Conservation (phyloP, 2,888 invertebrate species). For the Tenthredo livida region DNA sequence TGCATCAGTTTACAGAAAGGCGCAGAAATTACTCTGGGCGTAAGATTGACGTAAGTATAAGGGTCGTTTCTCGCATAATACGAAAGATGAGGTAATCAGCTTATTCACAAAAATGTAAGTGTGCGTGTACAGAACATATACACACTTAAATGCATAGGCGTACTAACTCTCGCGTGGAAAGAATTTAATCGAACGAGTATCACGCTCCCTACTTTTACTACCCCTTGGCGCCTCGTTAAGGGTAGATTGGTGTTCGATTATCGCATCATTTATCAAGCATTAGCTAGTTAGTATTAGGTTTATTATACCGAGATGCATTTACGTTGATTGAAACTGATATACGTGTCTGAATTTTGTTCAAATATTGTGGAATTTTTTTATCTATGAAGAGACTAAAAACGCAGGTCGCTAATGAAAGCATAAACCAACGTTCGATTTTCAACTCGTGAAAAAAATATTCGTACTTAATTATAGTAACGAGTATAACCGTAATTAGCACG, state of each 20-base stretch:
- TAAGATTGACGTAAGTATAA: not conserved
- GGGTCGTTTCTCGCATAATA: not conserved
- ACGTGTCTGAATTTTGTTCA: not conserved
- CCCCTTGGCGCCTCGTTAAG: slow-evolving; percentile 48
- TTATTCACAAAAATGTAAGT: slow-evolving; percentile 17
- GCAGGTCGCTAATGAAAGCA: not conserved
- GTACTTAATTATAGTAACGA: slow-evolving; percentile 20
- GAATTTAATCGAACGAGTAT: slow-evolving; percentile 43
- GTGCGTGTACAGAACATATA: not conserved
- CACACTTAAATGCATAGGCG: not conserved
- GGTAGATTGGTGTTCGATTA: slow-evolving; percentile 46
- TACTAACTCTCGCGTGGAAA: slow-evolving; percentile 22
- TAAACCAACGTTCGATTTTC: not conserved
- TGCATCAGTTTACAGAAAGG: not conserved
- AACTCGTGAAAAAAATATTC: not conserved
- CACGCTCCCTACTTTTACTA: slow-evolving; percentile 36
- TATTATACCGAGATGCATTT: slow-evolving; percentile 35
- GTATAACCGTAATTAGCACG: slow-evolving; percentile 42
- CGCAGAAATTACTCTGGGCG: not conserved
- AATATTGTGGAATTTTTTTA: not conserved
- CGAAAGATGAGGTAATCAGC: slow-evolving; percentile 17
- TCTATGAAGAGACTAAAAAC: not conserved
- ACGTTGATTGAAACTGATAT: slow-evolving; percentile 46
- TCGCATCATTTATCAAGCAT: slow-evolving; percentile 47
- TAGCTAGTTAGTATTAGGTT: slow-evolving; percentile 45